phyloP scores from a whole-genome alignment of 2,797 vertebrate genomes.

The Orestias chungarensis region DNA sequence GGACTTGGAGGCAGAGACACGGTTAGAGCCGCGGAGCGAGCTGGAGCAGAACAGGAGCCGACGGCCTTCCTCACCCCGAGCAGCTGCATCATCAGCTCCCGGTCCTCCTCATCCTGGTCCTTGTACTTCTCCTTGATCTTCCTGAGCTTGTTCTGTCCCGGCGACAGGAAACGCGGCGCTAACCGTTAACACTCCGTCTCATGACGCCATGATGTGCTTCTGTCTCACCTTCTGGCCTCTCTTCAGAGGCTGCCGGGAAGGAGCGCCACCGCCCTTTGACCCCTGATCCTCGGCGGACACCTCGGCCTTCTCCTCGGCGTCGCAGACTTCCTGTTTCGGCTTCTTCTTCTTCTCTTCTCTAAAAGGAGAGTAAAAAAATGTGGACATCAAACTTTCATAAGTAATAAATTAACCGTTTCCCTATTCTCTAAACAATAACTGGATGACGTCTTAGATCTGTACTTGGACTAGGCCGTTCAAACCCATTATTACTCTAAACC shows the following conservation, averaged over 20 bases:
- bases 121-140: constrained; percentile 99
- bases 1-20: constrained; percentile 77
- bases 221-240: constrained; percentile 90
- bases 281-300: constrained; percentile 53
- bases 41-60: rapidly evolving
- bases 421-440: too few species aligned
- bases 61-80: constrained; percentile 84
- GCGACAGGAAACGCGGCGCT: constrained; percentile 14
- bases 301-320: constrained; percentile 74
- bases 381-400: too few species aligned
- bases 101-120: constrained; percentile 98
- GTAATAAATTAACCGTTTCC: too few species aligned
- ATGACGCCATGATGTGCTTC: background rate
- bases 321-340: constrained; percentile 76
- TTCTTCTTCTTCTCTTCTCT: constrained; percentile 96
- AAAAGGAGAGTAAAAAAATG: background rate
- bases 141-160: constrained; percentile 93
- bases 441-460: background rate
- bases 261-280: constrained; percentile 65
- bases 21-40: background rate
- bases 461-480: background rate
- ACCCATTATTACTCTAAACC: too few species aligned
- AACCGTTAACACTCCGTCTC: background rate
- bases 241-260: constrained; percentile 82
- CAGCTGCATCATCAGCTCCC: constrained; percentile 96